Evolutionary conservation across 2,113 vertebrate genomes (phyloP).

Genomic region (Eonycteris spelaea): DNA sequence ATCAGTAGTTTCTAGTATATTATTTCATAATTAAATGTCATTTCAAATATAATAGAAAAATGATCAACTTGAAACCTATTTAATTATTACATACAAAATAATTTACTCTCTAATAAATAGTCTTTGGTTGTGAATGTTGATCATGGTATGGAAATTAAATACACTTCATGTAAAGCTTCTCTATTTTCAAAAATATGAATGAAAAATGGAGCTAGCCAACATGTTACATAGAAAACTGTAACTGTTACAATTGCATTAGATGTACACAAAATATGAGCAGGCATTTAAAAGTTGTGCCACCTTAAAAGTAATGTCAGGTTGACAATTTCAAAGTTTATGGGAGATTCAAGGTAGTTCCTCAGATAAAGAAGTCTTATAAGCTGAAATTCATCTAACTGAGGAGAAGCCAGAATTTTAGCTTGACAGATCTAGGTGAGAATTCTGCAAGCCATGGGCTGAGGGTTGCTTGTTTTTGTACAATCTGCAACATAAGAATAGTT

Average conservation of each 20-base stretch:
- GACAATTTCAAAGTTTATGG: conserved; percentile 5
- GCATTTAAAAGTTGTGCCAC: background rate
- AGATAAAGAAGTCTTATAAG: background rate
- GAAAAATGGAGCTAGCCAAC: background rate
- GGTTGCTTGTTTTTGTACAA: background rate
- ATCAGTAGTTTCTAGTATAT: background rate
- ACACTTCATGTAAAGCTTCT: background rate
- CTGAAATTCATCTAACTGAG: background rate
- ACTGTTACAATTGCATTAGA: background rate
- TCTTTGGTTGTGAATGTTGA: background rate
- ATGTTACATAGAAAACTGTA: background rate
- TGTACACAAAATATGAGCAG: background rate
- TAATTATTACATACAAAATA: conserved; percentile 15
- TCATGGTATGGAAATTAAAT: background rate
- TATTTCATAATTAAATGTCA: background rate
- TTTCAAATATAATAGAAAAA: background rate
- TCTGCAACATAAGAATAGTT: background rate
- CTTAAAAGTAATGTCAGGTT: background rate
- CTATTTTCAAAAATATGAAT: background rate
- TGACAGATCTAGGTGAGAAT: background rate
- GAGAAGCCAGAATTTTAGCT: background rate
- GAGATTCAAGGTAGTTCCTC: background rate
- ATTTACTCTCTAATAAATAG: background rate
- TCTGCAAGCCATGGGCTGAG: background rate
- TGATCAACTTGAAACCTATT: background rate